Evolutionary conservation across 2,797 vertebrate genomes (phyloP).

Genomic region (Gymnocypris eckloni): DNA sequence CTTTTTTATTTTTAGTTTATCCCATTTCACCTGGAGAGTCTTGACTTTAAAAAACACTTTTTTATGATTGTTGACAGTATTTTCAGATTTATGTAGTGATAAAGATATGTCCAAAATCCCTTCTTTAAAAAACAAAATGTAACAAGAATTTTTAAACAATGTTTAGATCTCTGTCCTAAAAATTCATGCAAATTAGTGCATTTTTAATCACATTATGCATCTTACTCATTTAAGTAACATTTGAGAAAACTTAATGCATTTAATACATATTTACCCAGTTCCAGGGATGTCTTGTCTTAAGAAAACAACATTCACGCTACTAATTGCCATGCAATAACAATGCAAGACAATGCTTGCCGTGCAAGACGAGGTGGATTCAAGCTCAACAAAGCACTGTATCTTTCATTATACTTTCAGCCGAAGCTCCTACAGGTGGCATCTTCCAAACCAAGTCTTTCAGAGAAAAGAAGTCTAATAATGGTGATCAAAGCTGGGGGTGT

Average conservation of each 20-base stretch:
- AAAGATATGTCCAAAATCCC: too few relatives aligned
- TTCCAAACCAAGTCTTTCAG: constrained; percentile 1
- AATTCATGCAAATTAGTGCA: not conserved
- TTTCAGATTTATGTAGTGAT: too few relatives aligned
- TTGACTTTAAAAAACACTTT: too few relatives aligned
- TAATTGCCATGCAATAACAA: not conserved
- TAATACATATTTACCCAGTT: not conserved
- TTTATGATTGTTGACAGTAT: too few relatives aligned
- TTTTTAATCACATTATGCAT: not conserved
- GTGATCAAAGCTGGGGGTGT: constrained; percentile 41
- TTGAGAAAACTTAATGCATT: not conserved
- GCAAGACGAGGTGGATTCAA: not conserved
- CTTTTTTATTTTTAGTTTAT: not conserved
- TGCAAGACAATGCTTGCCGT: not conserved
- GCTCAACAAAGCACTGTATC: not conserved
- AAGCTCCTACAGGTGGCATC: constrained; percentile 21
- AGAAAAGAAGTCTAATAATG: constrained; percentile 31
- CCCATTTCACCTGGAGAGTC: not conserved
- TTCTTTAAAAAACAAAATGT: too few relatives aligned
- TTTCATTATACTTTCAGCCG: not conserved
- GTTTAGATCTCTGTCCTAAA: not conserved
- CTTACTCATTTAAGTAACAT: not conserved
- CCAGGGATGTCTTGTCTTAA: not conserved
- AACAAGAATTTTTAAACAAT: too few relatives aligned
- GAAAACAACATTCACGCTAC: not conserved